Percentiles rank a stretch among this genome's conserved stretches.
Conservation (phyloP, 2,888 invertebrate genomes). For the Hypena proboscidalis region DNA sequence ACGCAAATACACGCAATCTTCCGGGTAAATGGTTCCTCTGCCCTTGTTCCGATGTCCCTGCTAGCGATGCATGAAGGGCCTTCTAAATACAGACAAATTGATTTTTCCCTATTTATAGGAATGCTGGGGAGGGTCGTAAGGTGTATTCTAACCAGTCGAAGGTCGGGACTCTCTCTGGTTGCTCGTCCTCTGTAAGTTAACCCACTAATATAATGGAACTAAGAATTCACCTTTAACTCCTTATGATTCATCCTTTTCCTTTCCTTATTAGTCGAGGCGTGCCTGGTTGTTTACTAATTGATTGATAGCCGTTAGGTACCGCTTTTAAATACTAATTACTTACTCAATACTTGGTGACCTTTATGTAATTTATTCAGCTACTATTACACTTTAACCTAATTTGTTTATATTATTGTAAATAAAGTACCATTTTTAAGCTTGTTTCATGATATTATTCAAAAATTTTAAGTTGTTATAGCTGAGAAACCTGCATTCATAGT, state of each 20-base stretch:
- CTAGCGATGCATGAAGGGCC: conserved; percentile 71
- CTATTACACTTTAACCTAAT: neutral
- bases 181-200: conserved; percentile 88
- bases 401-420: neutral
- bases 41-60: conserved; percentile 61
- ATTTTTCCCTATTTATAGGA: conserved; percentile 84
- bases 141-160: conserved; percentile 85
- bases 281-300: conserved; percentile 43
- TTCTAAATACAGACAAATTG: conserved; percentile 74
- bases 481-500: too few species aligned
- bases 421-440: too few species aligned
- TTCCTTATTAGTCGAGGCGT: conserved; percentile 40
- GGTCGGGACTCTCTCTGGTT: conserved; percentile 88
- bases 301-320: conserved; percentile 11
- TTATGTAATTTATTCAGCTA: neutral
- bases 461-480: too few species aligned
- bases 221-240: conserved; percentile 17
- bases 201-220: conserved; percentile 36
- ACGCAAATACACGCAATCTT: conserved; percentile 82
- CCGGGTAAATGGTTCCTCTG: conserved; percentile 76
- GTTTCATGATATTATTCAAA: too few species aligned
- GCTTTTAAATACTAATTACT: conserved; percentile 1
- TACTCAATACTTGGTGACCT: neutral
- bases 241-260: conserved; percentile 46
- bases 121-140: conserved; percentile 82